phyloP scores from a whole-genome alignment of 1,140 invertebrate species.

The Listronotus bonariensis region DNA sequence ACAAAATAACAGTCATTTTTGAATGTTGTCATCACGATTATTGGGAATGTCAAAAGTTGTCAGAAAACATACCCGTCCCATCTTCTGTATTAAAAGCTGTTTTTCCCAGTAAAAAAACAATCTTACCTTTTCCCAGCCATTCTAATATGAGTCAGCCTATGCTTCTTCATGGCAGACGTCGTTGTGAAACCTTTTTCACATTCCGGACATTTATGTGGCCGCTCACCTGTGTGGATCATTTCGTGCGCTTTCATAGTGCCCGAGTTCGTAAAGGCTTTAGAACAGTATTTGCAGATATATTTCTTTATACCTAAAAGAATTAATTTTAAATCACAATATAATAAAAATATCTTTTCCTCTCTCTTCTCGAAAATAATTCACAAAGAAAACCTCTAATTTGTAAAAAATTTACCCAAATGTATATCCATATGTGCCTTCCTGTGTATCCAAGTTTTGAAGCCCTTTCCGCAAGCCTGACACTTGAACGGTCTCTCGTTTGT shows the following conservation, averaged over 20 bases:
- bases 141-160: conserved; percentile 27
- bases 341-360: too few relatives aligned
- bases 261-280: conserved; percentile 59
- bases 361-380: too few relatives aligned
- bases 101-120: too few relatives aligned
- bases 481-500: conserved; percentile 44
- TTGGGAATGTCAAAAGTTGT: too few relatives aligned
- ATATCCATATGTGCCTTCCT: conserved; percentile 77
- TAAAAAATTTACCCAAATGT: conserved; percentile 75
- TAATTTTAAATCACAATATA: too few relatives aligned
- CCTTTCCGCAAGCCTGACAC: conserved; percentile 53
- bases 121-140: neutral
- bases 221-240: conserved; percentile 68
- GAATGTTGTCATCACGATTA: too few relatives aligned
- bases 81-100: too few relatives aligned
- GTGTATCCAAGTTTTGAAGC: conserved; percentile 79
- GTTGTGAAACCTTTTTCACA: conserved; percentile 56
- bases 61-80: too few relatives aligned
- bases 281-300: conserved; percentile 64
- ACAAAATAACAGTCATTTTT: too few relatives aligned
- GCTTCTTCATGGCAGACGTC: conserved; percentile 40
- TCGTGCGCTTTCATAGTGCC: conserved; percentile 76
- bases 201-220: conserved; percentile 61
- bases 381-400: too few relatives aligned
- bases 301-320: conserved; percentile 63